phyloP scores from a whole-genome alignment of 2,797 vertebrate species.

The Danio tinwini region DNA sequence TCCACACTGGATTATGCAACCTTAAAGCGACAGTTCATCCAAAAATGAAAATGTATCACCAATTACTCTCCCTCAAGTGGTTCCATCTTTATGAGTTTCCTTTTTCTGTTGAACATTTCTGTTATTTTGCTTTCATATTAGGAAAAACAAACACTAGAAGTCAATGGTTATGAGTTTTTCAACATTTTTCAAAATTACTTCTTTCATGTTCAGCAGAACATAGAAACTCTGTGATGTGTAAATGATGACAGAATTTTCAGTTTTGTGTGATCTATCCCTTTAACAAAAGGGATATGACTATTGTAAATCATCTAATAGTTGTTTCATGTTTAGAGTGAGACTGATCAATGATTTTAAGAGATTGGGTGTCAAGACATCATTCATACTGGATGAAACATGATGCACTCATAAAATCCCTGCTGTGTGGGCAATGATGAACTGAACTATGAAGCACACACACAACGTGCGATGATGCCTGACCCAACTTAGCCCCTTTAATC shows the following conservation, averaged over 20 bases:
- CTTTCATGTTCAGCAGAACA: too few relatives aligned
- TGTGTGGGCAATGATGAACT: constrained; percentile 19
- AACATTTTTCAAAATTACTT: too few relatives aligned
- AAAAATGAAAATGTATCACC: too few relatives aligned
- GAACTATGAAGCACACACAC: constrained; percentile 3
- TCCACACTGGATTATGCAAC: not conserved
- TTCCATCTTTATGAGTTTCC: too few relatives aligned
- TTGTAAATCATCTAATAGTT: not conserved
- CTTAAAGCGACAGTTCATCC: not conserved
- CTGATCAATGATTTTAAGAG: not conserved
- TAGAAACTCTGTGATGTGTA: too few relatives aligned
- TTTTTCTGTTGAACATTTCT: too few relatives aligned
- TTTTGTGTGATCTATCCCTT: too few relatives aligned
- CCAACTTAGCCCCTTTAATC: constrained; percentile 29
- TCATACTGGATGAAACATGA: not conserved
- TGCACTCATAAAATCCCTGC: constrained; percentile 7
- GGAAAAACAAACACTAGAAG: too few relatives aligned
- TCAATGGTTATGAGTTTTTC: too few relatives aligned
- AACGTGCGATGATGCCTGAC: not conserved
- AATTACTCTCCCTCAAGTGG: too few relatives aligned
- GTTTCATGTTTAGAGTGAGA: not conserved
- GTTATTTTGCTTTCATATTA: too few relatives aligned
- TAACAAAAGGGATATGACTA: not conserved
- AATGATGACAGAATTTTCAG: too few relatives aligned
- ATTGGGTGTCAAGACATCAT: not conserved